Evolutionary conservation across 2,888 invertebrate species (phyloP).

Genomic region (Himalopsyche kuldschensis): DNA sequence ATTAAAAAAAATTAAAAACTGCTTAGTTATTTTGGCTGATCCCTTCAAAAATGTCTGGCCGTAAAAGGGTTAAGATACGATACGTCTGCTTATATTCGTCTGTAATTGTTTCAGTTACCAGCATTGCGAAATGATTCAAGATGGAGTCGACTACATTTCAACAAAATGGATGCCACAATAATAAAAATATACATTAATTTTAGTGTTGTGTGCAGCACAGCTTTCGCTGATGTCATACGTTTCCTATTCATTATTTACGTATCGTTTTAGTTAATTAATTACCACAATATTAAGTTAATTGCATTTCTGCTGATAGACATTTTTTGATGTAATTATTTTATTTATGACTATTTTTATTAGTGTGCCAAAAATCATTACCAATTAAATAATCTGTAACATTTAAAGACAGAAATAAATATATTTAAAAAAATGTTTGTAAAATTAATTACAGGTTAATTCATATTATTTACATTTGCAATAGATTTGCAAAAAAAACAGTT

Average conservation of each 20-base stretch:
- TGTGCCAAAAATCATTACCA: neutral
- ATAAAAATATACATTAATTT: neutral
- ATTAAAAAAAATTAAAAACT: too few species aligned
- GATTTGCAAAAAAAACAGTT: neutral
- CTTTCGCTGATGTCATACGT: neutral
- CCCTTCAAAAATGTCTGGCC: too few species aligned
- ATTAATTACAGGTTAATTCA: neutral
- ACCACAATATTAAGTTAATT: neutral
- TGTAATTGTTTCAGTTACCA: neutral
- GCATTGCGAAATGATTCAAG: neutral
- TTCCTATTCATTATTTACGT: neutral
- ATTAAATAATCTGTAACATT: neutral
- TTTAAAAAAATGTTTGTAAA: neutral
- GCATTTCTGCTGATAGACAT: neutral
- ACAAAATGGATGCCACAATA: conserved; percentile 10
- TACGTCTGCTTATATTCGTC: too few species aligned
- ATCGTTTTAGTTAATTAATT: neutral
- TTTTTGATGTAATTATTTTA: neutral
- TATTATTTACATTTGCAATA: neutral
- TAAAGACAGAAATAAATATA: neutral
- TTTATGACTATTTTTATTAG: neutral
- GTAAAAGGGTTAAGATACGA: too few species aligned
- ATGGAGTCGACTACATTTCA: conserved; percentile 4
- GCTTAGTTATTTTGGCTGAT: too few species aligned
- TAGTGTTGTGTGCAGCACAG: neutral